Evolutionary conservation across 2,797 vertebrate genomes (phyloP).

Genomic region (Xerus rutilus): DNA sequence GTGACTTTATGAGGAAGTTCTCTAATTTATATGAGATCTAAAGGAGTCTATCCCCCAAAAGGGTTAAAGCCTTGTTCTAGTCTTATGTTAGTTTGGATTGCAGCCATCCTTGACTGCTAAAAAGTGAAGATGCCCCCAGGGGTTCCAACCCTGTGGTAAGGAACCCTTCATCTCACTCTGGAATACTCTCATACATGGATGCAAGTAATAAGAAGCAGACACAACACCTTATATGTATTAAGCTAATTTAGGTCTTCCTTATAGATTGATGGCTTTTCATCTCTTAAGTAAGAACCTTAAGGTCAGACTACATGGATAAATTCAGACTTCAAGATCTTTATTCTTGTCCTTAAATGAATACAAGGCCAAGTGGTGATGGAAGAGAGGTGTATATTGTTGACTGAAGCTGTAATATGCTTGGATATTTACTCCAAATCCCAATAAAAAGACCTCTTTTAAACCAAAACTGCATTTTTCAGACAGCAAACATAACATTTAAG

Average conservation of each 20-base stretch:
- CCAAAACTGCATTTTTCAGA: slow-evolving; percentile 24
- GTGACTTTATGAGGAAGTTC: neutral
- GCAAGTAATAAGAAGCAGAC: neutral
- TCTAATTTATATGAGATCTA: neutral
- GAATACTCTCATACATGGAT: neutral
- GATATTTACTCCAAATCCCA: neutral
- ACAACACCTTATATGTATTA: rapidly evolving
- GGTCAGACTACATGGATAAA: neutral
- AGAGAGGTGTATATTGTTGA: neutral
- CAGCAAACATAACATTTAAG: neutral
- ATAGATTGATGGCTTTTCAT: neutral
- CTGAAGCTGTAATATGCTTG: neutral
- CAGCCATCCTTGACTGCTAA: neutral
- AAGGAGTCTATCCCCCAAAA: neutral
- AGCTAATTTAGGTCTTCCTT: neutral
- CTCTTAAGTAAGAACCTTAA: neutral
- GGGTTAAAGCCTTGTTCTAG: neutral
- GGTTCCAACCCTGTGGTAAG: too few species aligned
- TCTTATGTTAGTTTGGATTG: neutral
- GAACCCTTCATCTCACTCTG: neutral
- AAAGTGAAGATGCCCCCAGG: neutral
- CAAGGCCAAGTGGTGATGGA: neutral
- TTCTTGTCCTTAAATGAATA: neutral
- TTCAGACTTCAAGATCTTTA: neutral
- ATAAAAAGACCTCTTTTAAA: neutral